Base-by-base conservation (phyloP, 2,797 vertebrate genomes). In the Tiaroga cobitis region DNA sequence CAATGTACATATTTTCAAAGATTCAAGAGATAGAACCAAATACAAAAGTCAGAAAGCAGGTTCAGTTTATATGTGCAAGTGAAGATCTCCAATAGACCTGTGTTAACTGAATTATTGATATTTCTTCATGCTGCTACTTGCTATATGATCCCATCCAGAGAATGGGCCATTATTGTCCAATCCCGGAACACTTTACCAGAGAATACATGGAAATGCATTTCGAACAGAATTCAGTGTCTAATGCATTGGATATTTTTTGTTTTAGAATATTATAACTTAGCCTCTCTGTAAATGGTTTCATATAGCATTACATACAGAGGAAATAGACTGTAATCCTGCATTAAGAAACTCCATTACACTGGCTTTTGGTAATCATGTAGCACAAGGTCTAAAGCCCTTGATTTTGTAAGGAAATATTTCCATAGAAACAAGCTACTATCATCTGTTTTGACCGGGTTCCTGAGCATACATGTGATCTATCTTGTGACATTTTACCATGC, bases 401-500 rank as follows among this genome's bases (percentile, higher is more conserved):
- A 72, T 39, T 76, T 56, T 56, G 1, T 16, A 39, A 59, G 6
- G 34, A 15, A 39, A 46, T 21, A 43, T 80, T 10, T 67, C 41
- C 61, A 24, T 61, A 59, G 75, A 77, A 77, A 59, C n/a, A 67
- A 67, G 59, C 39, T 24, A 29, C 26, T 24, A 19, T 54, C 79
- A 69, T 29, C 46, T 69, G 24, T 26, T 34, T 69, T 54, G 67
- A 81, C 63, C 19, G 8, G 4, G 67, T 81, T 70, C 7, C 26
- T 19, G 9, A 51, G 49, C 2, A 59, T 34, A 26, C 86, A 73
- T 65, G 76, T 76, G 72, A 59, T 84, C 26, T 73, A 84, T 91
- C 94, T 93, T 93, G 93, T 94, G 95, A 94, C 90, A 80, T 63
- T 86, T 88, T 56, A 74, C 32, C 41, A 75, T 1, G 69, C 32